A percentile compares a stretch with the other conserved stretches of the same genome.
Evolutionary conservation across 1,140 invertebrate species (phyloP).

Genomic region (Zaprionus africanus): DNA sequence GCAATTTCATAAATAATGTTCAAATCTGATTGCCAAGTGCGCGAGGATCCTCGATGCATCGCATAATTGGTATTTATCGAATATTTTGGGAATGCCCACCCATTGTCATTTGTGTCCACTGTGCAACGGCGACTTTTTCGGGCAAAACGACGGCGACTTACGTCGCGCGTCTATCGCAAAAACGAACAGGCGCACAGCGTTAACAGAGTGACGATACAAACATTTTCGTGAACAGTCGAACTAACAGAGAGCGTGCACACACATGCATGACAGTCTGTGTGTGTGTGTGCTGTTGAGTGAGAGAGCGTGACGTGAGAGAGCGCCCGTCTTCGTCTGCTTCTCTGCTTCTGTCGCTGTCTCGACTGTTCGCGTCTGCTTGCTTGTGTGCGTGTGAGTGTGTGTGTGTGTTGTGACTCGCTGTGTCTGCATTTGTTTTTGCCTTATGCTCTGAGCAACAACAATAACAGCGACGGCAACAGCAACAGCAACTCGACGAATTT

Average conservation of each 20-base stretch:
- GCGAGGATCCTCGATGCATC: not conserved
- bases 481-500: conserved; percentile 22
- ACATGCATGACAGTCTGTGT: not conserved
- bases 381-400: not conserved
- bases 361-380: conserved; percentile 6
- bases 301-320: conserved; percentile 21
- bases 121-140: conserved; percentile 67
- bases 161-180: conserved; percentile 84
- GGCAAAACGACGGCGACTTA: conserved; percentile 78
- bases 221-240: conserved; percentile 18
- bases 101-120: conserved; percentile 38
- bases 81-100: not conserved
- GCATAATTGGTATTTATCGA: not conserved
- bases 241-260: conserved; percentile 1
- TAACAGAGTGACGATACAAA: conserved; percentile 16
- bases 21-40: not conserved
- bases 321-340: conserved; percentile 1
- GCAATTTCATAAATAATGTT: not conserved
- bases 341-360: conserved; percentile 15
- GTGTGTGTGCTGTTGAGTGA: not conserved
- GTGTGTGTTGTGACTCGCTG: conserved; percentile 15
- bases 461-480: conserved; percentile 13
- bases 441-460: conserved; percentile 33
- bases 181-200: conserved; percentile 77
- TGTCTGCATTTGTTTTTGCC: conserved; percentile 44